phyloP scores from a whole-genome alignment of 2,113 vertebrate species.

The Sisor rabdophorus region DNA sequence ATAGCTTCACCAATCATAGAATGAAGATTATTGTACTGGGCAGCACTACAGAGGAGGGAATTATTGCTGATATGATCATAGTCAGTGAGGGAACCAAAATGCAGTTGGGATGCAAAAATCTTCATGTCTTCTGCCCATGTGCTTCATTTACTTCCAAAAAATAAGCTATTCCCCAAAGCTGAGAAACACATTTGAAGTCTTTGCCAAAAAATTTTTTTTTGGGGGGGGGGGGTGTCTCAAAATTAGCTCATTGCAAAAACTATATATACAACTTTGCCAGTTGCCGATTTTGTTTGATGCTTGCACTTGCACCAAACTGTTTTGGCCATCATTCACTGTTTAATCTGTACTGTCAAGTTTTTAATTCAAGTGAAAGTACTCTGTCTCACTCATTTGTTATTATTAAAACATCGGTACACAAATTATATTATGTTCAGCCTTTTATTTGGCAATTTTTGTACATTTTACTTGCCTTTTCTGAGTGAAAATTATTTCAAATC shows the following conservation, averaged over 20 bases:
- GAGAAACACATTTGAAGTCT: no score
- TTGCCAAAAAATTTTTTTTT: no score
- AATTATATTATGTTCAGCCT: conserved; percentile 4
- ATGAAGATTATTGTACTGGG: conserved; percentile 26
- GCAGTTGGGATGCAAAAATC: background rate
- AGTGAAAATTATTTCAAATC: no score
- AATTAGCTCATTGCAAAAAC: background rate
- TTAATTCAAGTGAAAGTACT: conserved; percentile 14
- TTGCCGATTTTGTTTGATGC: background rate
- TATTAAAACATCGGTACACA: no score
- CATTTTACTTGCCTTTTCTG: background rate
- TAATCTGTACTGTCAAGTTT: background rate
- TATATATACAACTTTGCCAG: background rate
- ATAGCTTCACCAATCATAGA: no score
- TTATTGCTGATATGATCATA: conserved; percentile 17
- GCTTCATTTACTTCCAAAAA: no score
- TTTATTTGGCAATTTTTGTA: conserved; percentile 23
- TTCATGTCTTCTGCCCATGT: background rate
- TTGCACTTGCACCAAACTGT: background rate
- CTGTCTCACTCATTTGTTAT: no score
- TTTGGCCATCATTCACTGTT: no score
- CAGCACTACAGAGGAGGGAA: conserved; percentile 31
- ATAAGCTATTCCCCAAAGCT: no score
- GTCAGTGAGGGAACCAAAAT: conserved; percentile 21
- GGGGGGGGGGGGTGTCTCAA: no score